These are phyloP conservation scores for Drosophila incognita DNA, from an alignment of 2,888 invertebrate species.

Conservation along the genomic window DNA sequence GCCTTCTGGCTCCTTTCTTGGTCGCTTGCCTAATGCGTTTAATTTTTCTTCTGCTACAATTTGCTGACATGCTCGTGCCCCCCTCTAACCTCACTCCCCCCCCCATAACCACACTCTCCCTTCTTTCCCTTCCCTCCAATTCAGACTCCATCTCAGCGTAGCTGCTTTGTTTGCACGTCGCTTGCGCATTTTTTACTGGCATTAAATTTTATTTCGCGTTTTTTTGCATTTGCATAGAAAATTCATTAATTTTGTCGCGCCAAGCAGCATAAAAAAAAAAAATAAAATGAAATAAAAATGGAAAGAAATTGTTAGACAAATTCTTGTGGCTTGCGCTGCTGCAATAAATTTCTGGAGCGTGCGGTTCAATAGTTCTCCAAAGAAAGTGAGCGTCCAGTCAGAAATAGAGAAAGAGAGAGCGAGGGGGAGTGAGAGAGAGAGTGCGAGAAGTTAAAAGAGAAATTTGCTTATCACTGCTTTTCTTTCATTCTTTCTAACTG, in stretches of 20 bases:
- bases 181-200: conserved; percentile 70
- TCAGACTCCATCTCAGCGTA: neutral
- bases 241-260: conserved; percentile 78
- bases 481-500: conserved; percentile 45
- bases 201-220: conserved; percentile 80
- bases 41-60: conserved; percentile 79
- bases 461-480: conserved; percentile 77
- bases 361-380: conserved; percentile 59
- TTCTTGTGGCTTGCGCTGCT: conserved; percentile 70
- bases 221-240: conserved; percentile 76
- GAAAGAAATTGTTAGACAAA: conserved; percentile 67
- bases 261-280: conserved; percentile 1
- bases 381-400: conserved; percentile 61
- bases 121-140: neutral
- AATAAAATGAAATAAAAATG: conserved; percentile 20
- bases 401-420: neutral
- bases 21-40: conserved; percentile 72
- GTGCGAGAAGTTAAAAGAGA: neutral
- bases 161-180: conserved; percentile 61
- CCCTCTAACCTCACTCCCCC: neutral
- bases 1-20: conserved; percentile 40
- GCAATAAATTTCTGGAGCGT: conserved; percentile 65
- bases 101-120: neutral
- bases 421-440: neutral
- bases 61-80: conserved; percentile 47